Evolutionary conservation across 2,888 invertebrate species (phyloP).

Genomic region (Nemotelus pantherinus): DNA sequence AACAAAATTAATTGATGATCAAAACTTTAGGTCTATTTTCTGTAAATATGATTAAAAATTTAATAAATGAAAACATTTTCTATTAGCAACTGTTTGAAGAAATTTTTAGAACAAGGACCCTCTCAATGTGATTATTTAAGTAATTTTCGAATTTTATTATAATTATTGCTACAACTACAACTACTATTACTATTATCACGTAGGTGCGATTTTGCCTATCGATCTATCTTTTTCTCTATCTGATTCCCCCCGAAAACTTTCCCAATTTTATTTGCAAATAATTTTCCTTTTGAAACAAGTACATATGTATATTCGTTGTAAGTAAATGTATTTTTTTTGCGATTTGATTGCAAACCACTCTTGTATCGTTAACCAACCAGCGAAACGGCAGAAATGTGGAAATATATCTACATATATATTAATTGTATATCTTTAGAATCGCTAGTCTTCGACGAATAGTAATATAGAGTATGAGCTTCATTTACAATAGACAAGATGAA

Average conservation of each 20-base stretch:
- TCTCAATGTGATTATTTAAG: slow-evolving; percentile 61
- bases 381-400: no score
- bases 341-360: slow-evolving; percentile 51
- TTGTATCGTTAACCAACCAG: background rate
- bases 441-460: no score
- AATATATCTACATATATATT: no score
- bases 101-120: slow-evolving; percentile 62
- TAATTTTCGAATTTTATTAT: slow-evolving; percentile 46
- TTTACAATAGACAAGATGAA: no score
- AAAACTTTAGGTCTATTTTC: no score
- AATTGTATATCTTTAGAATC: no score
- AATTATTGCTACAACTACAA: background rate
- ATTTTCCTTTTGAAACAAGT: slow-evolving; percentile 1
- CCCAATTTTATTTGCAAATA: slow-evolving; percentile 39
- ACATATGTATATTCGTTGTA: slow-evolving; percentile 49
- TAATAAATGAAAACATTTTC: no score
- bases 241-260: slow-evolving; percentile 39
- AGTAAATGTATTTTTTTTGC: slow-evolving; percentile 48
- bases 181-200: background rate
- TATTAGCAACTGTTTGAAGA: no score
- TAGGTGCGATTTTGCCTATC: slow-evolving; percentile 49
- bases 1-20: background rate
- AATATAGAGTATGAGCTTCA: no score
- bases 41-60: no score
- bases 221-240: slow-evolving; percentile 59